phyloP scores from a whole-genome alignment of 2,113 vertebrate species.

The Muscicapa adusta region DNA sequence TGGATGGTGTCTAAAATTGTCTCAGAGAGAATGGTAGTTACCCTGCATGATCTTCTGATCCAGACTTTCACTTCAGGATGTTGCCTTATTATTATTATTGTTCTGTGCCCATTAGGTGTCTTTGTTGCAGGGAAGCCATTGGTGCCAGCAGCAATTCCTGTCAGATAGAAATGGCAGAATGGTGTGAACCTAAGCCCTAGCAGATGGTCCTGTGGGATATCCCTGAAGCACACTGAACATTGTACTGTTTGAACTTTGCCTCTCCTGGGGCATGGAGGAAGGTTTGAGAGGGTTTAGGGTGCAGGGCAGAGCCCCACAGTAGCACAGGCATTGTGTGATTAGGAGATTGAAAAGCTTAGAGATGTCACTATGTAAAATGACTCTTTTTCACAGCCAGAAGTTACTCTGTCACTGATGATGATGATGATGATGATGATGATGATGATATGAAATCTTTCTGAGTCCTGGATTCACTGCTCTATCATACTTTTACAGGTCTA shows the following conservation, averaged over 20 bases:
- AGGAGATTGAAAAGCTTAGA: not conserved
- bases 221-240: not conserved
- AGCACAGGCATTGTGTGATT: not conserved
- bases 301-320: not conserved
- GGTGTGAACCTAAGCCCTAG: not conserved
- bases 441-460: not conserved
- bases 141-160: not conserved
- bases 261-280: not conserved
- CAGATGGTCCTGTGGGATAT: too few relatives aligned
- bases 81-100: not conserved
- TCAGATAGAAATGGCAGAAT: not conserved
- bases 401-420: not conserved
- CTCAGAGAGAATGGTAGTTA: not conserved
- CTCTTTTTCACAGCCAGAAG: not conserved
- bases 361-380: not conserved
- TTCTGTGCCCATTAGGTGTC: not conserved
- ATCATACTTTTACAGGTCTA: not conserved
- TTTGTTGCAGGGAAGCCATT: not conserved
- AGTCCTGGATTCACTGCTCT: not conserved
- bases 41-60: not conserved
- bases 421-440: not conserved
- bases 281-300: not conserved
- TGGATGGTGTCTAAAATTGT: not conserved
- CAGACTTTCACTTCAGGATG: not conserved
- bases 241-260: not conserved